phyloP scores from a whole-genome alignment of 2,797 vertebrate species.

The Gymnodraco acuticeps region DNA sequence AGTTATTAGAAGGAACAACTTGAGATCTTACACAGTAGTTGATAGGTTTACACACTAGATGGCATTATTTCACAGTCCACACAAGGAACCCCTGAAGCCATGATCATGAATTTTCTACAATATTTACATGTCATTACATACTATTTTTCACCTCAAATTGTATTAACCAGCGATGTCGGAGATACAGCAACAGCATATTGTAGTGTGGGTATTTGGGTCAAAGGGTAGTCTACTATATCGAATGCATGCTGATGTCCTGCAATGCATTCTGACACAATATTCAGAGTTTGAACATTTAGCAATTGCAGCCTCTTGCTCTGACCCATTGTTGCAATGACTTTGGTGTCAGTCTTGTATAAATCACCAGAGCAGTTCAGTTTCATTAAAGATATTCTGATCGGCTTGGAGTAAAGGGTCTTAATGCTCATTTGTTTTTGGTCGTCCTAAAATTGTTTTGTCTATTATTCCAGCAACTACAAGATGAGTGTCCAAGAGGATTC shows the following conservation, averaged over 20 bases:
- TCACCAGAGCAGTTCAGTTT: conserved; percentile 28
- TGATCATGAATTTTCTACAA: neutral
- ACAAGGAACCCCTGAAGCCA: neutral
- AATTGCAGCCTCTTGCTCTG: conserved; percentile 28
- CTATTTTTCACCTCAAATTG: neutral
- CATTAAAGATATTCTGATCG: conserved; percentile 23
- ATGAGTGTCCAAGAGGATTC: conserved; percentile 66
- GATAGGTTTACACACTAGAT: conserved; percentile 50
- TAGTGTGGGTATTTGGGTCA: conserved; percentile 17
- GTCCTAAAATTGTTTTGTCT: conserved; percentile 14
- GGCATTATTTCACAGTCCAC: conserved; percentile 42
- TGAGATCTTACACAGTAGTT: neutral
- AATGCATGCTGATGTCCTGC: conserved; percentile 19
- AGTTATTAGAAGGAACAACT: neutral
- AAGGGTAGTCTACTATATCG: neutral
- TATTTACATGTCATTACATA: conserved; percentile 1
- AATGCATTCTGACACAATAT: conserved; percentile 43
- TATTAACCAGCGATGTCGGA: neutral
- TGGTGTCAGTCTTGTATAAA: conserved; percentile 60
- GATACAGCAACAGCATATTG: neutral
- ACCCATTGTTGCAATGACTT: conserved; percentile 65
- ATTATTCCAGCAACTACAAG: conserved; percentile 53
- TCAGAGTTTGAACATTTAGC: conserved; percentile 59
- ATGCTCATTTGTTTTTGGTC: neutral
- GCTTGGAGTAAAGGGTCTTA: conserved; percentile 6